These are phyloP conservation scores for Amblyopsis hoosieri DNA, from an alignment of 2,797 vertebrate species.

Conservation along the genomic window DNA sequence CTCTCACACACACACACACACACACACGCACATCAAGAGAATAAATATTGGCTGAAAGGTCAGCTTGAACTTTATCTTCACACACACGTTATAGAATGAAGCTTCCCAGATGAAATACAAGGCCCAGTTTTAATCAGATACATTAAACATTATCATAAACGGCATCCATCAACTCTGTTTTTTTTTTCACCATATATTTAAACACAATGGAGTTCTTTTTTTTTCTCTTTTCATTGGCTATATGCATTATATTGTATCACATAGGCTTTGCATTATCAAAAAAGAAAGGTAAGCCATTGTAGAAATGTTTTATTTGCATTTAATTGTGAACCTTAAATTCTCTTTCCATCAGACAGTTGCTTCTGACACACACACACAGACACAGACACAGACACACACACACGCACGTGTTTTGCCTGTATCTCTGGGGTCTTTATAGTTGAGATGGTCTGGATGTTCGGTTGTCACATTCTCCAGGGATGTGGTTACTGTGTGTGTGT, in stretches of 20 bases:
- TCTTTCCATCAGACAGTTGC: slow-evolving; percentile 68
- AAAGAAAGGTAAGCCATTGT: slow-evolving; percentile 47
- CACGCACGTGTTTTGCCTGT: background rate
- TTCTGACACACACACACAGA: slow-evolving; percentile 53
- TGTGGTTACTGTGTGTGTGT: background rate
- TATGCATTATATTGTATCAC: background rate
- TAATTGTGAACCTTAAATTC: slow-evolving; percentile 67
- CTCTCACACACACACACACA: slow-evolving; percentile 47
- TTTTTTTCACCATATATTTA: slow-evolving; percentile 27
- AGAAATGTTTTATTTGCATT: slow-evolving; percentile 58
- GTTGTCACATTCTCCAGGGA: too few relatives aligned
- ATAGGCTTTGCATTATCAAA: slow-evolving; percentile 12
- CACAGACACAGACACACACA: background rate
- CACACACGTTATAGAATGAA: slow-evolving; percentile 66
- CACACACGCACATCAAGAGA: slow-evolving; percentile 74
- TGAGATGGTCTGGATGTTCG: too few relatives aligned
- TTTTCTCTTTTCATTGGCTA: slow-evolving; percentile 38
- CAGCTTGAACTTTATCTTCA: slow-evolving; percentile 80
- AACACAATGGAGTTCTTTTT: slow-evolving; percentile 32
- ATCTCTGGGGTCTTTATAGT: background rate
- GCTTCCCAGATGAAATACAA: slow-evolving; percentile 69
- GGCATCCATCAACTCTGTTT: slow-evolving; percentile 29
- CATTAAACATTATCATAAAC: slow-evolving; percentile 22
- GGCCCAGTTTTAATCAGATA: slow-evolving; percentile 64
- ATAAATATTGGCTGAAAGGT: slow-evolving; percentile 77